Evolutionary conservation across 2,113 vertebrate species (phyloP), one percentile per base, ranked within the genome.

Genomic region (Procavia capensis): DNA sequence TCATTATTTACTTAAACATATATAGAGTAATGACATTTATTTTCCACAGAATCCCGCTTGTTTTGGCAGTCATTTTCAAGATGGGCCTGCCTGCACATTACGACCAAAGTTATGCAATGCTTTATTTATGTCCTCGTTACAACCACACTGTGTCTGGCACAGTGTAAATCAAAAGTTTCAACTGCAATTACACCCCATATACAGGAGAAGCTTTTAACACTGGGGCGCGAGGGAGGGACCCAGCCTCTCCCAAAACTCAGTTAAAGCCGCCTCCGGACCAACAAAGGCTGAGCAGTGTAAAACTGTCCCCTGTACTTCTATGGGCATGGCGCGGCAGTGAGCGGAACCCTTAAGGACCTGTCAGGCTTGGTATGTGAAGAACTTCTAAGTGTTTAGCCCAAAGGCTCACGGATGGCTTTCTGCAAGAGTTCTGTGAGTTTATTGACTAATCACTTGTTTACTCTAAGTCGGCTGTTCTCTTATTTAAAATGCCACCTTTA

Each of bases 111-210:
- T 90, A 94, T 43, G 81, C 83, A 94, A 72, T 27, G 36, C 81
- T 47, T 79, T 95, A 86, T 97, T 96, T 95, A 89, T 95, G 97
- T 39, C 95, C 85, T 90, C 34, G 82, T 91, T 88, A 81, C n/a
- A 93, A 93, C 95, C 97, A 95, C 92, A 95, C 45, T 19, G 75
- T 66, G 47, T 45, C 36, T n/a, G 86, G 85, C 36, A 83, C 31
- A 47, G 29, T 43, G 90, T 70, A 96, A 95, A 93, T 95, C 91
- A 96, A 80, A 70, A 90, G n/a, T 93, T 94, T 91, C 78, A 89
- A 43, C 75, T 87, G 83, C 83, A 91, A 88, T 96, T 93, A 93
- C 39, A 92, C 29, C 68, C 97, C 85, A 80, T 88, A 91, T 88
- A 82, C 6, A 93, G 96, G 88, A 95, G 75, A 70, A 83, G 86